Evolutionary conservation across 2,113 vertebrate species (phyloP).

Genomic region (Delphinus delphis): DNA sequence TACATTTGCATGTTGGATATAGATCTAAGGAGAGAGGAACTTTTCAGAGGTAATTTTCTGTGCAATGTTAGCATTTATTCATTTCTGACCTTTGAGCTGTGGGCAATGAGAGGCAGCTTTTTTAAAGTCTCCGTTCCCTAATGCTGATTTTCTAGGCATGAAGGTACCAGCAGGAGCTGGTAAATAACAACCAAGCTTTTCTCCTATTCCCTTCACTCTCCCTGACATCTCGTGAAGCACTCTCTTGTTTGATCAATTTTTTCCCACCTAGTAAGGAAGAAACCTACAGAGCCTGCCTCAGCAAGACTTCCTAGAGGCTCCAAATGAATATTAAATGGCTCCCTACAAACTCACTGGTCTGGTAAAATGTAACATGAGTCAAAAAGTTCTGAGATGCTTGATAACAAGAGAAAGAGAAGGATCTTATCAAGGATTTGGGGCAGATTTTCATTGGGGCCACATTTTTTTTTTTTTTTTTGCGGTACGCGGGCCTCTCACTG

Average conservation of each 20-base stretch:
- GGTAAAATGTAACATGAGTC: not conserved
- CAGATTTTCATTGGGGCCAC: not conserved
- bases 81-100: slow-evolving; percentile 62
- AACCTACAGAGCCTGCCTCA: slow-evolving; percentile 20
- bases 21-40: slow-evolving; percentile 16
- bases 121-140: not conserved
- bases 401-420: not conserved
- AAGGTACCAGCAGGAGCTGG: slow-evolving; percentile 42
- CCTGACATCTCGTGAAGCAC: not conserved
- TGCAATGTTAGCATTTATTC: slow-evolving; percentile 57
- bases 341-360: not conserved
- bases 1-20: slow-evolving; percentile 40
- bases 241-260: slow-evolving; percentile 61
- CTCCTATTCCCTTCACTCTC: not conserved
- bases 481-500: too few relatives aligned
- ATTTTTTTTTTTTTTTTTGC: not conserved
- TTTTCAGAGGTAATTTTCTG: slow-evolving; percentile 57
- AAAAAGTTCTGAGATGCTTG: not conserved
- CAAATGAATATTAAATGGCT: slow-evolving; percentile 55
- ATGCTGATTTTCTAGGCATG: slow-evolving; percentile 44
- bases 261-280: slow-evolving; percentile 22
- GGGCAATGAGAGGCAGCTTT: slow-evolving; percentile 36
- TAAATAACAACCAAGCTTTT: slow-evolving; percentile 33
- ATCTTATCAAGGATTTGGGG: not conserved
- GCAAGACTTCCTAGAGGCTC: slow-evolving; percentile 41